A percentile compares a stretch with the other conserved stretches of the same genome.
phyloP scores from a whole-genome alignment of 2,888 invertebrate genomes.

The Andrena trimmerana region DNA sequence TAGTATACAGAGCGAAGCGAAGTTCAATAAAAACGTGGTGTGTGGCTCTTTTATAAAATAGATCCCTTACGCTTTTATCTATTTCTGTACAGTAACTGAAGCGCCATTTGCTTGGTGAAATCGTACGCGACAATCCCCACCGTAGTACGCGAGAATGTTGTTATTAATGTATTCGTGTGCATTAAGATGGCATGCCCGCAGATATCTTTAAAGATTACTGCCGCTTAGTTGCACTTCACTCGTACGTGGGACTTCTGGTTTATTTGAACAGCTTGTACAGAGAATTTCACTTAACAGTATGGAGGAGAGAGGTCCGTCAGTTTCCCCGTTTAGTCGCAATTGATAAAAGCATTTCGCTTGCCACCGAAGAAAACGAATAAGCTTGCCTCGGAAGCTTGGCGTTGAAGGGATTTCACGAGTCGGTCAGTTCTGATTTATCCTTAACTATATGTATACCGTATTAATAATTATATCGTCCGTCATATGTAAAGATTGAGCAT shows the following conservation, averaged over 20 bases:
- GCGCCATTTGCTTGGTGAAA: slow-evolving; percentile 2
- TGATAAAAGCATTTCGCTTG: slow-evolving; percentile 4
- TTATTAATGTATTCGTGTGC: background rate
- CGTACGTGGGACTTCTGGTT: slow-evolving; percentile 19
- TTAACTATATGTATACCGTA: slow-evolving; percentile 18
- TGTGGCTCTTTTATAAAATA: slow-evolving; percentile 35
- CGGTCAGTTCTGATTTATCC: slow-evolving; percentile 16
- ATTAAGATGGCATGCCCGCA: slow-evolving; percentile 22
- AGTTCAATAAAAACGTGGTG: slow-evolving; percentile 18
- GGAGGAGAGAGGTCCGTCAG: slow-evolving; percentile 5
- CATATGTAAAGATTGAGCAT: slow-evolving; percentile 69
- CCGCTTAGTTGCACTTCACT: background rate
- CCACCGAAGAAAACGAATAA: slow-evolving; percentile 28
- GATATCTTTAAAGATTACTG: slow-evolving; percentile 11
- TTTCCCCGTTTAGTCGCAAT: background rate
- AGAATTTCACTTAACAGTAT: background rate
- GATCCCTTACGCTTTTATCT: slow-evolving; percentile 9
- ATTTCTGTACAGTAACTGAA: slow-evolving; percentile 31
- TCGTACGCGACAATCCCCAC: slow-evolving; percentile 1
- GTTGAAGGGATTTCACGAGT: slow-evolving; percentile 32
- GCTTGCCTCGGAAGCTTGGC: slow-evolving; percentile 13
- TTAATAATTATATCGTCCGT: slow-evolving; percentile 19
- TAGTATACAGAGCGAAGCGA: slow-evolving; percentile 1
- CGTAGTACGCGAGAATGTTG: slow-evolving; percentile 3
- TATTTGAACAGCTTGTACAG: slow-evolving; percentile 19